A percentile compares a stretch with the other conserved stretches of the same genome.
Conservation (phyloP, 2,797 vertebrate species). For the Malacoctenus gilli region DNA sequence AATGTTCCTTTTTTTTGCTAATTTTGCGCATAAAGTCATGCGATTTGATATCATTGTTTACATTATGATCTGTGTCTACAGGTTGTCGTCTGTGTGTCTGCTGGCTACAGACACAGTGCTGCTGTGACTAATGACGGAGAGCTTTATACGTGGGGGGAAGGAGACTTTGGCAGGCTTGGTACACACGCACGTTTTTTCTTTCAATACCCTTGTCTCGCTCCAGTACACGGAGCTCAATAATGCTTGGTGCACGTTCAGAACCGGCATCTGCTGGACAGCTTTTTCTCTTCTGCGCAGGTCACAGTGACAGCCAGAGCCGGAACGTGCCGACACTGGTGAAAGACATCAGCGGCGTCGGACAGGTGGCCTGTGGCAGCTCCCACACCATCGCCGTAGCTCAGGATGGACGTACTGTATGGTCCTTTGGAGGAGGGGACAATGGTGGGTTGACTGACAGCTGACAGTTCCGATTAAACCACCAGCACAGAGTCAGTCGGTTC, state of each 20-base stretch:
- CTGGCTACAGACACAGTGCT: constrained; percentile 87
- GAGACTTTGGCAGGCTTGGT: constrained; percentile 87
- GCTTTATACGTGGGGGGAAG: constrained; percentile 88
- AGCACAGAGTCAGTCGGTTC: too few relatives aligned
- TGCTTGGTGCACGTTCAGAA: neutral
- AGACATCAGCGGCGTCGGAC: constrained; percentile 85
- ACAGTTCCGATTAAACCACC: too few relatives aligned
- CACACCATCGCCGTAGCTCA: constrained; percentile 86
- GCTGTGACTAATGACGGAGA: constrained; percentile 86
- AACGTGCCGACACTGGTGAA: constrained; percentile 86
- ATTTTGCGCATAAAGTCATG: neutral
- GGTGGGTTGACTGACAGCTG: too few relatives aligned
- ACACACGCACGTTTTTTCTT: constrained; percentile 14
- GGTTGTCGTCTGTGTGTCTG: constrained; percentile 86
- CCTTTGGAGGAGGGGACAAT: constrained; percentile 87
- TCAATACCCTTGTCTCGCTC: constrained; percentile 1
- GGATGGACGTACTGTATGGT: constrained; percentile 86
- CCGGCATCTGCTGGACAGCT: neutral
- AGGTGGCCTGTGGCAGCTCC: constrained; percentile 86
- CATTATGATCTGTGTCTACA: constrained; percentile 44
- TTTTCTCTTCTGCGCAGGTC: constrained; percentile 68
- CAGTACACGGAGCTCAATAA: neutral
- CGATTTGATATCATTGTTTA: neutral
- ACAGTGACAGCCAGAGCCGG: constrained; percentile 86
- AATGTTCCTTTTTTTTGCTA: neutral